Base-by-base conservation (phyloP, 1,140 invertebrate genomes). In the Bathynomus jamesi region DNA sequence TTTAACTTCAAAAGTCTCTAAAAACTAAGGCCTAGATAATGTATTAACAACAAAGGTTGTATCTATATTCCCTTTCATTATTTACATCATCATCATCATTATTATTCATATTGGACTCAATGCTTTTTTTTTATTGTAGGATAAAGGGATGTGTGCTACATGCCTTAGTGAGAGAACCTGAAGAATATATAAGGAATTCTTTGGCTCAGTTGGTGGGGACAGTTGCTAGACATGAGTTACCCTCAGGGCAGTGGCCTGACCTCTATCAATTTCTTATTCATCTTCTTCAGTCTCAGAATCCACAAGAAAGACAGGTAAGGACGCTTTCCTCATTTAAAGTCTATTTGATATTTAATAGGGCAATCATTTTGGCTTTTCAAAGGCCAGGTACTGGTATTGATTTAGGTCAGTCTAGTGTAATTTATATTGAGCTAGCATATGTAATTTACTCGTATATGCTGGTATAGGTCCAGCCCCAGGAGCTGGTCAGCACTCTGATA, bases 201-300 rank as follows among this genome's bases (percentile, higher is more conserved):
- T 87, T 89, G 70, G 86, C 87, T 11, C 87, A 88, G 78, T 81
- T 89, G 65, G 84, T 89, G 75, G 90, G 88, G 24, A 84, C 85
- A 1, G 83, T 92, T 66, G 85, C 89, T 24, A 89, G 88, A 73
- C 89, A 91, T 82, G 90, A 92, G 81, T 82, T 90, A 66, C 84
- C 86, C 11, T 83, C 83, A 46, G 86, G 87, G 76, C 78, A 79
- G 31, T 92, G 90, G 90, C 87, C 86, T 8, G 87, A 91, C 78
- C 80, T 92, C 31, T 83, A 91, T 60, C 85, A 88, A 70, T 89
- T 91, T 78, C 81, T 91, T 62, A 82, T 87, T 71, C 83, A 85
- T 60, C 81, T 86, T 28, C 83, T 84, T 40, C 83, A 82, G 28
- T 88, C 85, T 79, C 81, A 85, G 40, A 84, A 85, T 79, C 69